Conservation (phyloP, 1,140 invertebrate species). For the Homarus americanus region DNA sequence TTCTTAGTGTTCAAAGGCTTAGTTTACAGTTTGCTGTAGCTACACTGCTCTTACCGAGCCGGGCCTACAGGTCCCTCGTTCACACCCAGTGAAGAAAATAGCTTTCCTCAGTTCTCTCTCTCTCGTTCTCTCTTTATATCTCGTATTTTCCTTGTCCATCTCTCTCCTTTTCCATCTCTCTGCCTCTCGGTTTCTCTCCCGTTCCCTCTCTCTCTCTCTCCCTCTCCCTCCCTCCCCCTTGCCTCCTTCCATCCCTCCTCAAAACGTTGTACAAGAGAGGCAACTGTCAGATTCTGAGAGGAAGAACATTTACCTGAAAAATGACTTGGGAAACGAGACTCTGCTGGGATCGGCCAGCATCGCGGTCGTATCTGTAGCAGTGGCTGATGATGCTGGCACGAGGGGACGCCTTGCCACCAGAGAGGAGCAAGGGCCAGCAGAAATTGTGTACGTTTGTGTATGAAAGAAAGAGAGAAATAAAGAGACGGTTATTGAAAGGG, state of each 20-base stretch:
- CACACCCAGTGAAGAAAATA: no score
- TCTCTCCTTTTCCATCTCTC: not conserved
- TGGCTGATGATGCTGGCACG: not conserved
- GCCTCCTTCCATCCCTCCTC: not conserved
- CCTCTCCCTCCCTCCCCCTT: not conserved
- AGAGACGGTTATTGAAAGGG: no score
- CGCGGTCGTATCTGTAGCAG: not conserved
- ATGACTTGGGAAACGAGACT: constrained; percentile 59
- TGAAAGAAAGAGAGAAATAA: constrained; percentile 7
- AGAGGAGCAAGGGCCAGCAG: not conserved
- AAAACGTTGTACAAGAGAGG: constrained; percentile 47
- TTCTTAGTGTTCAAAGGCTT: no score
- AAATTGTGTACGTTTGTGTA: not conserved
- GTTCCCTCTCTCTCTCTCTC: not conserved
- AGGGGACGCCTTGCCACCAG: no score
- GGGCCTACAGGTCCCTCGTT: no score
- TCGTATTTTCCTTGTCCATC: not conserved
- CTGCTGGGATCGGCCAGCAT: constrained; percentile 27
- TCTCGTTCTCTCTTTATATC: not conserved
- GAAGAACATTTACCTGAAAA: constrained; percentile 64
- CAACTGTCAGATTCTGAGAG: constrained; percentile 68
- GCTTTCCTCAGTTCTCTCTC: not conserved
- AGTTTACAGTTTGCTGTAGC: no score
- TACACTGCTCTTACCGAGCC: no score
- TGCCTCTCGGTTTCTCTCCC: not conserved